A percentile compares a stretch with the other conserved stretches of the same genome.
These are phyloP conservation scores for Pomatostomus ruficeps DNA, from an alignment of 2,113 vertebrate species.

Conservation along the genomic window DNA sequence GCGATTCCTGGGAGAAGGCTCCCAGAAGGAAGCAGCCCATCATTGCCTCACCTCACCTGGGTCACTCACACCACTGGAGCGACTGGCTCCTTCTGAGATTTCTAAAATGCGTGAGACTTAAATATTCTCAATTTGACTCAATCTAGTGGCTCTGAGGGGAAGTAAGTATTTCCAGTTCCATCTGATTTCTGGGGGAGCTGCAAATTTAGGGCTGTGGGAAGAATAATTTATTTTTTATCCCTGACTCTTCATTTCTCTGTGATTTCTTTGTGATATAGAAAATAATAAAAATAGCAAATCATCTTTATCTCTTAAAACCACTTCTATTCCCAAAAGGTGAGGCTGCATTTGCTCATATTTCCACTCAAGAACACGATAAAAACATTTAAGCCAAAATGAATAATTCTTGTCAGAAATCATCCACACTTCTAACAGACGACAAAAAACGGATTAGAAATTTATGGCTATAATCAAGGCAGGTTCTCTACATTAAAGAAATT, in stretches of 20 bases:
- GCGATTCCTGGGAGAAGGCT: rapidly evolving
- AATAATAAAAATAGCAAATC: background rate
- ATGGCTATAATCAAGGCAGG: background rate
- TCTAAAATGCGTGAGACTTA: background rate
- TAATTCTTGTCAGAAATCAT: background rate
- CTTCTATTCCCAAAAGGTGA: background rate
- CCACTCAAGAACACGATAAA: background rate
- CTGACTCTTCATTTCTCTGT: background rate
- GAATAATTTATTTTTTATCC: background rate
- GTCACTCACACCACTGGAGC: rapidly evolving
- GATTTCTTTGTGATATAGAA: background rate
- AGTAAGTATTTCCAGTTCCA: background rate
- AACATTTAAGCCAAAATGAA: constrained; percentile 1
- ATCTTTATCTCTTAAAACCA: background rate
- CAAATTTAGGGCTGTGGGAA: background rate
- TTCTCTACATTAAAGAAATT: background rate
- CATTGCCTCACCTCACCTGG: rapidly evolving
- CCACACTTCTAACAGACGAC: background rate
- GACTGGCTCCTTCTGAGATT: background rate
- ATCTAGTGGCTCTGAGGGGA: background rate
- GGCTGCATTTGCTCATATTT: background rate
- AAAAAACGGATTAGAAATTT: background rate
- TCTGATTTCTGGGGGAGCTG: background rate
- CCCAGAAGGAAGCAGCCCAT: background rate
- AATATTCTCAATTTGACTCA: background rate